Evolutionary conservation across 1,140 invertebrate genomes (phyloP), one percentile per base, ranked within the genome.

Genomic region (Brachionus rotundiformis): DNA sequence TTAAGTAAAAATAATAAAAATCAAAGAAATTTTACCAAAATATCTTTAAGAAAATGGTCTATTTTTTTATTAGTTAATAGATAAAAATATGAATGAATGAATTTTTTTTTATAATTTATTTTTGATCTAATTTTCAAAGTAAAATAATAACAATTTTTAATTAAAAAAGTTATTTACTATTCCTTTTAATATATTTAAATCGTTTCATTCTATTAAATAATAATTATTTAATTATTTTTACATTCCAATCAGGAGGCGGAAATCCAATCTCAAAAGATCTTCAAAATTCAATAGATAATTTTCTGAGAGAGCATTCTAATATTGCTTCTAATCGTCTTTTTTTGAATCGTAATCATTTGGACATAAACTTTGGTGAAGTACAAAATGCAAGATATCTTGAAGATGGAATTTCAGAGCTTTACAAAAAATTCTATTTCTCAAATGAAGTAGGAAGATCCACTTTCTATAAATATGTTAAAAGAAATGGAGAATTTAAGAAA

Each of bases 371-470:
- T 36, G 63, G 63, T 19, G 31, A 68, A 68, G 33, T 36, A 1
- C 63, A 68, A 39, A 68, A 68, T 68, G 63, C 63, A 68, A 31
- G 33, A 68, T 68, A 68, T 68, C 33, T 68, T 33, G 63, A 68
- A 68, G 31, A 68, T 36, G 16, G 33, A 10, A 36, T 68, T 33
- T 68, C 31, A 19, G 29, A 39, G 4, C 31, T 68, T 36, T 68
- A 68, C 31, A 68, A 68, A 68, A 36, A 68, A 68, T 68, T 39
- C 7, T 36, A 31, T 68, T 68, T 39, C 3, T 68, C 27, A 33
- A 33, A 31, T 2, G 63, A 68, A 39, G 0, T 68, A 8, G 27
- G 29, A 36, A 68, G n/a, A 68, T 68, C 33, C 6, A 39, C 16
- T 19, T 68, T 68, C 33, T 68, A 68, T 68, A 39, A 39, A 36